Base-by-base conservation (phyloP, 1,140 invertebrate species). In the Teleopsis dalmanni region DNA sequence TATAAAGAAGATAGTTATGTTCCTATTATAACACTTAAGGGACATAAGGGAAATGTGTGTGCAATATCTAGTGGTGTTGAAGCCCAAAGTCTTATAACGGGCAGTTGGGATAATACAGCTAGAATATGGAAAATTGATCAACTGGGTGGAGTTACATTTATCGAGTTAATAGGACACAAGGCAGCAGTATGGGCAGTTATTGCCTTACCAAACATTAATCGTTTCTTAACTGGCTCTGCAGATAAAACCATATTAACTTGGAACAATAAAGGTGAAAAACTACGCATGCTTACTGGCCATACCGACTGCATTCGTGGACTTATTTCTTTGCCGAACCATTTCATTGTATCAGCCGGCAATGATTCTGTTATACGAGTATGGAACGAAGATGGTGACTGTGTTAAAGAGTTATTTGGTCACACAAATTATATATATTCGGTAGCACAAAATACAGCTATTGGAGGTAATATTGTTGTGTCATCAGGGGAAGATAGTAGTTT, bases 41-140 rank as follows among this genome's bases (percentile, higher is more conserved):
- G 87, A 6, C 93, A 97, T 67, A 79, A 82, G 48, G 83, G 86
- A 62, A 86, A 85, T 33, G 77, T 79, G 1, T 78, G 77, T 49
- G 65, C 69, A 52, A 65, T 79, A n/a, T 48, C 66, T 9, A 66
- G 63, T 0, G 75, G 71, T 3, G 52, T 63, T 23, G 62, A 71
- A 22, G 61, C 72, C 35, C 73, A 75, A 42, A 72, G 71, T 16
- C 51, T 79, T 6, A 59, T 79, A 31, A 78, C 75, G 61, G 87
- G 91, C 34, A 96, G 92, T 10, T 97, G 92, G 93, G 94, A 97
- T 65, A 79, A 78, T 53, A 89, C 87, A 11, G 89, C 86, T 1
- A 81, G 83, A 59, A 73, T 94, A 16, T 95, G 92, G 92, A 75
- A 77, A 38, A 49, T 84, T 9, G 60, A 65, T 35, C 73, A 78